Percentiles rank a stretch among this genome's conserved stretches.
phyloP scores from a whole-genome alignment of 2,113 vertebrate genomes.

The Solea solea region DNA sequence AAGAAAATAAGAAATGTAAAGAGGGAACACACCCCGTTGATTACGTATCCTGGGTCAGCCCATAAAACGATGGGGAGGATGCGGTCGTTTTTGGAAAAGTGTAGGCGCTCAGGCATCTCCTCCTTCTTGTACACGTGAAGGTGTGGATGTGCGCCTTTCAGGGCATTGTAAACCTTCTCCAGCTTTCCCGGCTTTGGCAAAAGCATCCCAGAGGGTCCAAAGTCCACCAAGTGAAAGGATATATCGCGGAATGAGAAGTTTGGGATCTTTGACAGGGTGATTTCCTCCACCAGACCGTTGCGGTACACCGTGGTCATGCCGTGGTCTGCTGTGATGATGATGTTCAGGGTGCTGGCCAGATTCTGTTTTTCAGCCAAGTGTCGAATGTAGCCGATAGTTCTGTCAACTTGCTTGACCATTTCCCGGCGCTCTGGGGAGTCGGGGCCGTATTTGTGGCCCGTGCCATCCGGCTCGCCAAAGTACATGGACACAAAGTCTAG shows the following conservation, averaged over 20 bases:
- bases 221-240: constrained; percentile 88
- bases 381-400: constrained; percentile 87
- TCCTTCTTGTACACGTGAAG: constrained; percentile 90
- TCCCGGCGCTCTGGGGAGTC: constrained; percentile 82
- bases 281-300: constrained; percentile 66
- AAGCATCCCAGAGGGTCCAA: constrained; percentile 85
- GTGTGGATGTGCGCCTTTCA: constrained; percentile 85
- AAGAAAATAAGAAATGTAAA: background rate
- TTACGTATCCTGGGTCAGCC: constrained; percentile 87
- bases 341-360: constrained; percentile 80
- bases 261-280: constrained; percentile 71
- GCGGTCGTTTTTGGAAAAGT: constrained; percentile 80
- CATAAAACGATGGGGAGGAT: constrained; percentile 87
- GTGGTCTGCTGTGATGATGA: constrained; percentile 90
- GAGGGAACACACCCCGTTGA: constrained; percentile 86
- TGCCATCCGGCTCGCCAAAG: constrained; percentile 89
- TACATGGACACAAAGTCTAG: constrained; percentile 90
- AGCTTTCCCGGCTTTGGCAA: constrained; percentile 86
- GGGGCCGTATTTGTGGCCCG: constrained; percentile 87
- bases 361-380: constrained; percentile 43
- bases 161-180: constrained; percentile 83
- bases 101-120: constrained; percentile 82
- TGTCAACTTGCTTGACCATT: constrained; percentile 89
- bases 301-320: constrained; percentile 86
- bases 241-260: constrained; percentile 87